phyloP scores from a whole-genome alignment of 2,113 vertebrate genomes.

The Phodopus roborovskii region DNA sequence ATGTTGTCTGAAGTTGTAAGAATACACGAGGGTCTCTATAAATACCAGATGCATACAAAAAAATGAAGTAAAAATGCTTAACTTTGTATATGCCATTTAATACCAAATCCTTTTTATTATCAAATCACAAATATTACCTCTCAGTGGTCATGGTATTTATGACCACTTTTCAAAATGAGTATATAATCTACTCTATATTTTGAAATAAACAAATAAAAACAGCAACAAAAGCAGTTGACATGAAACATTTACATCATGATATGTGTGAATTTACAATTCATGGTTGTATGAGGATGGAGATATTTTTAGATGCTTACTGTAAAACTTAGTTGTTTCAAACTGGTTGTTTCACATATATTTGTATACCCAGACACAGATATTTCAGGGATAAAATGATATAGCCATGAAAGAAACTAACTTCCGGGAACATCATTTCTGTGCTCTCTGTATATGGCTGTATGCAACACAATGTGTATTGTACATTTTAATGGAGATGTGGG shows the following conservation, averaged over 20 bases:
- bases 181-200: neutral
- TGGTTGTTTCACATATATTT: neutral
- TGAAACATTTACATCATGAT: neutral
- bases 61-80: neutral
- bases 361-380: neutral
- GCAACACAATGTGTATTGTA: neutral
- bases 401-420: neutral
- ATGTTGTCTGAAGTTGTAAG: neutral
- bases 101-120: neutral
- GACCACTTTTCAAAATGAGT: neutral
- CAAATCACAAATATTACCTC: neutral
- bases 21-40: neutral
- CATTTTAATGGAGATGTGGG: neutral
- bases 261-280: neutral
- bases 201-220: neutral
- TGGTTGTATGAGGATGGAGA: neutral
- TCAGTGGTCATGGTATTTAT: neutral
- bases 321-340: neutral
- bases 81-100: neutral
- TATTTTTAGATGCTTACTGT: neutral
- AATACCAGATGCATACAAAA: neutral
- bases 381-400: neutral
- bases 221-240: neutral
- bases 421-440: neutral
- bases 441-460: accelerated